Evolutionary conservation across 2,888 invertebrate genomes (phyloP).

Genomic region (Cepaea hortensis): DNA sequence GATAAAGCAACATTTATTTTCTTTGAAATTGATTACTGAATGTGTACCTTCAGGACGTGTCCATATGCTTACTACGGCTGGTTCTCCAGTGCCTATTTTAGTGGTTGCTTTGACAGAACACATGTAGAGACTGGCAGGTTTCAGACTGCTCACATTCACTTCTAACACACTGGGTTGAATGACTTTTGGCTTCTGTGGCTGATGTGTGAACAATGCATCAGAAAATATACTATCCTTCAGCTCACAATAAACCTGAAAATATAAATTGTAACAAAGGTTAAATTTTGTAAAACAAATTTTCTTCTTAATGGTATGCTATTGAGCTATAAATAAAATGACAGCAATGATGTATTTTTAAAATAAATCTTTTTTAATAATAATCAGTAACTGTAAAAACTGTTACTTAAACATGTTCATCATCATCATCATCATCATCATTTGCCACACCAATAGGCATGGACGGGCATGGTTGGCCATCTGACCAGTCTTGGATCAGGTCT

Average conservation of each 20-base stretch:
- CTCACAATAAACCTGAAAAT: constrained; percentile 58
- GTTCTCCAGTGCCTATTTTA: constrained; percentile 79
- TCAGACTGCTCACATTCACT: constrained; percentile 57
- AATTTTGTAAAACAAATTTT: neutral
- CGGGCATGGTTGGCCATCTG: too few relatives aligned
- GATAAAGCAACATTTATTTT: too few relatives aligned
- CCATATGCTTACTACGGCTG: constrained; percentile 80
- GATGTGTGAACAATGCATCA: constrained; percentile 2
- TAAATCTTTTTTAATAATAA: too few relatives aligned
- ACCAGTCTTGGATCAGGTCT: too few relatives aligned
- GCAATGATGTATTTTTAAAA: too few relatives aligned
- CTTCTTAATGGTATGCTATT: too few relatives aligned
- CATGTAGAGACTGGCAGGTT: constrained; percentile 86
- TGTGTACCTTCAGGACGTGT: constrained; percentile 80
- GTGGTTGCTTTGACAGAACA: constrained; percentile 83
- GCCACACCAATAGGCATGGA: too few relatives aligned
- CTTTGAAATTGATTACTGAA: neutral
- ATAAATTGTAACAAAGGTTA: neutral
- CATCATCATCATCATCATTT: too few relatives aligned
- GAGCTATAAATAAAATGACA: too few relatives aligned
- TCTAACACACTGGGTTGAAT: constrained; percentile 52
- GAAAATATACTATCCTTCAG: constrained; percentile 49
- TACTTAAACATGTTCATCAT: too few relatives aligned
- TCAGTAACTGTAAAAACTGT: too few relatives aligned
- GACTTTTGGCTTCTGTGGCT: constrained; percentile 21